Base-by-base conservation (phyloP, 2,888 invertebrate genomes). In the Balanococcus diminutus region DNA sequence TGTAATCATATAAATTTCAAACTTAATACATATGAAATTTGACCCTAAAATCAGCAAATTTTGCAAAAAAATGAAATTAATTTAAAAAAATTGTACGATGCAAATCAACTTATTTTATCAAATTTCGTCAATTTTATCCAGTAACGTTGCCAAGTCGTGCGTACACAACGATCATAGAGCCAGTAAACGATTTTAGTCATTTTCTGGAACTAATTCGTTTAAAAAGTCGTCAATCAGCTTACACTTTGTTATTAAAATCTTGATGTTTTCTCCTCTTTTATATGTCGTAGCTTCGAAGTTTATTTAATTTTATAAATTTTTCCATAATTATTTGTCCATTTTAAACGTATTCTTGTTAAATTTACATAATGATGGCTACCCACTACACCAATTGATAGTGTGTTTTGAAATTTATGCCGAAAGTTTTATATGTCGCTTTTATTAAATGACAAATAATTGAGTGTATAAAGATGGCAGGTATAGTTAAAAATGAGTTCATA, bases 401-500 rank as follows among this genome's bases (percentile, higher is more conserved):
- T 84, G 67, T 61, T 19, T 32, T n/a, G 28, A 67, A 84, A 67
- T 84, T 84, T 4, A 67, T 67, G 31, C 61, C 67, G 22, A 31
- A 1, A 22, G 32, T 32, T 56, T 72, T 61, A 22, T 36, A 39
- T 84, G 39, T 85, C n/a, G 85, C 19, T 85, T 85, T 79, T 85
- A 85, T 85, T 85, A 79, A 85, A 85, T 85, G 85, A 85, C 85
- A 75, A 85, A 85, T 46, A 85, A 42, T 85, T 85, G 36, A 84
- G 31, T 75, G 85, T 84, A 56, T 28, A 75, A 88, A 87, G 86
- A 88, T 88, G 88, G 87, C 88, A 86, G 86, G 86, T 87, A 87
- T 87, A 85, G 86, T 87, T 79, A 92, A 92, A 91, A 92, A 91
- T 90, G 96, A 96, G 91, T 94, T 96, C 91, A 93, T 96, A 90